Evolutionary conservation across 1,140 invertebrate genomes (phyloP), one percentile per base, ranked within the genome.

Genomic region (Drosophila nasuta): DNA sequence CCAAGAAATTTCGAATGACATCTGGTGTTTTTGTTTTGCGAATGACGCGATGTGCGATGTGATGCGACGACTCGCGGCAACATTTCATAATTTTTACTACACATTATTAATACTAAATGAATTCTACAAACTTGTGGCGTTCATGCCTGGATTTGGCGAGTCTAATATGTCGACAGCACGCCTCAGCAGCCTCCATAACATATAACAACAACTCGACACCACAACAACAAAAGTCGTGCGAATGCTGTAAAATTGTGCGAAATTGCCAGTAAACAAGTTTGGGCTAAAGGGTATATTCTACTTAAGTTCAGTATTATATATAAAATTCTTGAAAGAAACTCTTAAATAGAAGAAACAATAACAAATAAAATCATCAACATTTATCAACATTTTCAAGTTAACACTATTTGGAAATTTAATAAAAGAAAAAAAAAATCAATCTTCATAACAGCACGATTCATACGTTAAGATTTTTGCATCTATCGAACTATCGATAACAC

Each of bases 1-100:
- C n/a, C 68, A 51, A 60, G 51, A 65, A 64, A 64, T 81, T 71
- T 75, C 71, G 56, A 77, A 85, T 77, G 51, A 64, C 67, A 83
- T 76, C 78, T 69, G 68, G 59, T 45, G 65, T 33, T 41, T 11
- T 20, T 35, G 20, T 8, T 5, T 25, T 45, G 52, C 66, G 6
- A 64, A 13, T 25, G 33, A 59, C 65, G 17, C 54, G 62, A 33
- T 33, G 30, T 7, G 5, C 13, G 33, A 59, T 56, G 17, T 49
- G 62, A 33, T 33, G 30, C 30, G 5, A 51, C 58, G 5, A 51
- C 58, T 70, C 38, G 70, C 63, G 79, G 70, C 46, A 62, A 59
- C 75, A 85, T 81, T 75, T 78, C 75, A 75, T 59, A 77, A 79
- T 67, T 82, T 79, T 83, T 75, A 64, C 48, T 71, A 46, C 52